Evolutionary conservation across 2,888 invertebrate species (phyloP).

Genomic region (Lucinisca nassula): DNA sequence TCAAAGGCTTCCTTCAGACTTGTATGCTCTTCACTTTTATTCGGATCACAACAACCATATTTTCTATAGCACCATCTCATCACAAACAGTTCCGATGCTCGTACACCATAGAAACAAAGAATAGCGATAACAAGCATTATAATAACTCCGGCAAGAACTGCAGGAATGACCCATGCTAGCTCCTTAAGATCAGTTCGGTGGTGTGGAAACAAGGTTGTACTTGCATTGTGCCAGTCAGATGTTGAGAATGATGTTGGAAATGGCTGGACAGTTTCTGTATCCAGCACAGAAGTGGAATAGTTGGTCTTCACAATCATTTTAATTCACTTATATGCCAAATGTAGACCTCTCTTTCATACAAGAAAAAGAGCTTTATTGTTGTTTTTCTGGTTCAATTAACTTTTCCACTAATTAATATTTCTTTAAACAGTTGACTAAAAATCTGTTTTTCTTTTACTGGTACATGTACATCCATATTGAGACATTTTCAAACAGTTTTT

Average conservation of each 20-base stretch:
- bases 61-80: neutral
- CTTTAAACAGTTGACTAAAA: no score
- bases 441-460: no score
- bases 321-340: no score
- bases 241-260: neutral
- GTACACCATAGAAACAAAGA: neutral
- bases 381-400: no score
- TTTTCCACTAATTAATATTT: no score
- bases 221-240: neutral
- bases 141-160: neutral
- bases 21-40: neutral
- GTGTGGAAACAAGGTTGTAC: neutral
- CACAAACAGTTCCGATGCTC: neutral
- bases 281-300: neutral
- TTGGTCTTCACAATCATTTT: neutral
- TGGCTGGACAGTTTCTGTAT: neutral
- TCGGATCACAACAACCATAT: constrained; percentile 11
- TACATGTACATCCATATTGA: no score
- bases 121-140: neutral
- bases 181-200: neutral
- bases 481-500: no score
- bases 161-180: neutral
- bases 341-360: no score
- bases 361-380: no score
- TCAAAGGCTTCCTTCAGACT: neutral